A percentile compares a stretch with the other conserved stretches of the same genome.
Evolutionary conservation across 2,888 invertebrate genomes (phyloP).

Genomic region (Cheilosia variabilis): DNA sequence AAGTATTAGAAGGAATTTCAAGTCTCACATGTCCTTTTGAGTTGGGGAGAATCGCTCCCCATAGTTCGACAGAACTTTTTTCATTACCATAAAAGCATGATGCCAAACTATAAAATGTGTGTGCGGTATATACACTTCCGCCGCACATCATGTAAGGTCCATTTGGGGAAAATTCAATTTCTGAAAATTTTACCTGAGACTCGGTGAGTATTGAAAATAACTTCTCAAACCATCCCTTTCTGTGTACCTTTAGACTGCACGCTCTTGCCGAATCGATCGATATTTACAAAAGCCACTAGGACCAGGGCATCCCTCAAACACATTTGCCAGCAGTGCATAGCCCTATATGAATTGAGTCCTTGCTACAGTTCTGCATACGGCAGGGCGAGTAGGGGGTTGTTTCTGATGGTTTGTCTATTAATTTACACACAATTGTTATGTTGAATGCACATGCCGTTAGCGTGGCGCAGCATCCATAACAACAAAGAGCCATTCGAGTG

Average conservation of each 20-base stretch:
- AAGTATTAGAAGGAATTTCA: no score
- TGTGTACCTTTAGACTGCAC: constrained; percentile 6
- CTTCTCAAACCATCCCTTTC: constrained; percentile 35
- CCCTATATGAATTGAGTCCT: constrained; percentile 11
- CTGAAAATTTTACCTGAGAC: constrained; percentile 52
- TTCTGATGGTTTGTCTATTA: constrained; percentile 29
- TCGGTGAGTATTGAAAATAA: constrained; percentile 47
- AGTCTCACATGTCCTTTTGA: no score
- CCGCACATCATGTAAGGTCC: constrained; percentile 40
- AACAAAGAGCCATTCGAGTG: constrained; percentile 21
- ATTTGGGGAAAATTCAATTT: constrained; percentile 49
- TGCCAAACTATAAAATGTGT: background rate
- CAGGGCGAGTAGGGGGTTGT: background rate
- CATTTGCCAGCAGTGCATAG: constrained; percentile 2
- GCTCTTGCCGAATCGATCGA: constrained; percentile 10
- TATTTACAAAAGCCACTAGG: constrained; percentile 14
- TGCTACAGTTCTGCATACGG: constrained; percentile 24
- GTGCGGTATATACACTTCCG: constrained; percentile 1
- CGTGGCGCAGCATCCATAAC: constrained; percentile 30
- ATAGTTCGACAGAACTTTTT: constrained; percentile 57
- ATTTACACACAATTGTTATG: constrained; percentile 34
- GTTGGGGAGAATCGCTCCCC: no score
- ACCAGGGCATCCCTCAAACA: background rate
- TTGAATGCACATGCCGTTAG: constrained; percentile 26
- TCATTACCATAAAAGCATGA: constrained; percentile 69